These are phyloP conservation scores for Harpagifer antarcticus DNA, from an alignment of 2,797 vertebrate species.

Conservation along the genomic window DNA sequence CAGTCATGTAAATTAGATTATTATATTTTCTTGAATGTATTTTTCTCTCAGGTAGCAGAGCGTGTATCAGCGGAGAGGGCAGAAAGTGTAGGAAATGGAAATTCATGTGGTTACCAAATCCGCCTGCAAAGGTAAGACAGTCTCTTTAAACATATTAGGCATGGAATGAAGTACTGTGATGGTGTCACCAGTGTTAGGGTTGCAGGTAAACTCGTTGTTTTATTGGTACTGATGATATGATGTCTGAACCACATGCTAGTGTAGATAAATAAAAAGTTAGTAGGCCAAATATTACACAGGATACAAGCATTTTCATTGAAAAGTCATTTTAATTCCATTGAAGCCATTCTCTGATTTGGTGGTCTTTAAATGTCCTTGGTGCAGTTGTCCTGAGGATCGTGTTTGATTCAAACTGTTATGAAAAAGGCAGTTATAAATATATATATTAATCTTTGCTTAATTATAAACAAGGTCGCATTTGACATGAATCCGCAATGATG, in stretches of 20 bases:
- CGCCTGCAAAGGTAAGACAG: slow-evolving; percentile 92
- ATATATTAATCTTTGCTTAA: too few relatives aligned
- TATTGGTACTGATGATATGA: background rate
- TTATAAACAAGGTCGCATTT: background rate
- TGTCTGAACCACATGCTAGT: background rate
- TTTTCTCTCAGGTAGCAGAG: slow-evolving; percentile 90
- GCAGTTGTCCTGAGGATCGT: background rate
- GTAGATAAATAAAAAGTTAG: background rate
- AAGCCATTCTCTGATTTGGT: background rate
- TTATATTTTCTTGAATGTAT: background rate
- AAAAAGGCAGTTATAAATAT: background rate
- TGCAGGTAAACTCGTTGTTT: background rate
- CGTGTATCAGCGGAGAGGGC: slow-evolving; percentile 95
- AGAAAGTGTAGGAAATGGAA: slow-evolving; percentile 91
- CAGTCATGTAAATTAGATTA: background rate
- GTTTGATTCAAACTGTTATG: background rate
- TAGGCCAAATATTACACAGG: background rate
- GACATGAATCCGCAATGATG: background rate
- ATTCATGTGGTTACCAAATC: slow-evolving; percentile 97
- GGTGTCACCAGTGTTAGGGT: background rate
- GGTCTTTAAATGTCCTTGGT: too few relatives aligned
- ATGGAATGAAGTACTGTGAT: slow-evolving; percentile 6
- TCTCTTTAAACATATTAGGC: slow-evolving; percentile 6
- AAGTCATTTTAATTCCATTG: background rate
- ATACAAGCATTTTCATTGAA: background rate